Evolutionary conservation across 1,140 invertebrate genomes (phyloP).

Genomic region (Harpegnathos saltator): DNA sequence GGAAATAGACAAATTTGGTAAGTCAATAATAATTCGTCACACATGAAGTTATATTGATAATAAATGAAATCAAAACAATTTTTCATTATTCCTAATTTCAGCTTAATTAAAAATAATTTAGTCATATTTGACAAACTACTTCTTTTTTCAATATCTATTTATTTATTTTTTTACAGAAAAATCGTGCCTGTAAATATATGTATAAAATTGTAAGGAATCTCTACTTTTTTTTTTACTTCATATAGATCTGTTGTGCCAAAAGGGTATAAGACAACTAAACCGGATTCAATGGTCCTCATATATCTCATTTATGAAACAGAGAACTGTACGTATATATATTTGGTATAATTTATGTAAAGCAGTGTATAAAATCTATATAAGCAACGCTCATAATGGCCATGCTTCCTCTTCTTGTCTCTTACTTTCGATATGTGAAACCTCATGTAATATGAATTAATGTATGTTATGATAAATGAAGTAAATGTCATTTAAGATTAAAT

Average conservation of each 20-base stretch:
- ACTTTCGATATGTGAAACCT: background rate
- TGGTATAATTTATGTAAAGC: background rate
- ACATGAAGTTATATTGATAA: too few relatives aligned
- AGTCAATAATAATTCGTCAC: too few relatives aligned
- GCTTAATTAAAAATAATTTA: too few relatives aligned
- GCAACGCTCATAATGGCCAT: conserved; percentile 3
- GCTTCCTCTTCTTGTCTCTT: background rate
- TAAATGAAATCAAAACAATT: too few relatives aligned
- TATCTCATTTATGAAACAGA: background rate
- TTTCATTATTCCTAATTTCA: too few relatives aligned
- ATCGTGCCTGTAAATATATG: background rate
- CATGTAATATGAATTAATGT: background rate
- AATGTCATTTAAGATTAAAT: conserved; percentile 8
- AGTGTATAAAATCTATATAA: background rate
- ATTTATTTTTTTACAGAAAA: background rate
- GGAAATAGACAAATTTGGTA: too few relatives aligned
- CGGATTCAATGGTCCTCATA: too few relatives aligned
- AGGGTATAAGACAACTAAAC: background rate
- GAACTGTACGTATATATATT: too few relatives aligned
- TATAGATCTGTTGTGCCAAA: too few relatives aligned
- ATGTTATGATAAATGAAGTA: background rate
- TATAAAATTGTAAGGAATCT: background rate
- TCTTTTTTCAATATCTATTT: background rate
- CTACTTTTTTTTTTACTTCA: too few relatives aligned
- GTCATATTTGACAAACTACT: background rate